Base-by-base conservation (phyloP, 2,888 invertebrate species). In the Phyto melanocephala region DNA sequence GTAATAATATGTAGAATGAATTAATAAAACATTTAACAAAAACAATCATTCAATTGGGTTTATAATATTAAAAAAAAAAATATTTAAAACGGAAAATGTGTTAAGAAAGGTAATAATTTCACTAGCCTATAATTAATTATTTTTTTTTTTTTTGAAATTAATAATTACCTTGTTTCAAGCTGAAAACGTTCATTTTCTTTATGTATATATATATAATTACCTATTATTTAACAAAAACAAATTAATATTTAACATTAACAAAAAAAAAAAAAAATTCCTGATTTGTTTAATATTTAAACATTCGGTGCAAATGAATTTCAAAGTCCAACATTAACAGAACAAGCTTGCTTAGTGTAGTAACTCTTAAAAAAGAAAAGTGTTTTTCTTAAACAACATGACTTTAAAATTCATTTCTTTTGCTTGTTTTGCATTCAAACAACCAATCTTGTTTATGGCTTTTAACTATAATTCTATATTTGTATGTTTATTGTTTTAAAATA, bases 181-280 rank as follows among this genome's bases (percentile, higher is more conserved):
- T 79, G 82, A 82, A 82, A 82, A 82, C 82, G 82, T 82, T 82
- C 82, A 82, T 82, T 79, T 65, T 78, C 42, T 62, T 70, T 65
- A 56, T 58, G 56, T 54, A 56, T 60, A 77, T 28, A 28, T 28
- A 3, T 28, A 28, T 28, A n/a, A n/a, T n/a, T 78, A 81, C 50
- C 70, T 70, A 80, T 75, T 70, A 68, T 75, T 63, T 80, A 70
- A 80, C 63, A 76, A 67, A 71, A 67, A 74, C 54, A 75, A 80
- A 63, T 63, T 76, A 76, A 47, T 80, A 63, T 80, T 76, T 58
- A 81, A 82, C 79, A 67, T 79, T 65, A 82, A 79, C 75, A 79
- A 77, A 67, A 58, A 52, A 77, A 81, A n/a, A n/a, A 75, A 75
- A 77, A 76, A 65, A 79, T 82, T 79, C 82, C 79, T 79, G 79